phyloP scores from a whole-genome alignment of 2,888 invertebrate genomes.

The Pediacus dermestoides region DNA sequence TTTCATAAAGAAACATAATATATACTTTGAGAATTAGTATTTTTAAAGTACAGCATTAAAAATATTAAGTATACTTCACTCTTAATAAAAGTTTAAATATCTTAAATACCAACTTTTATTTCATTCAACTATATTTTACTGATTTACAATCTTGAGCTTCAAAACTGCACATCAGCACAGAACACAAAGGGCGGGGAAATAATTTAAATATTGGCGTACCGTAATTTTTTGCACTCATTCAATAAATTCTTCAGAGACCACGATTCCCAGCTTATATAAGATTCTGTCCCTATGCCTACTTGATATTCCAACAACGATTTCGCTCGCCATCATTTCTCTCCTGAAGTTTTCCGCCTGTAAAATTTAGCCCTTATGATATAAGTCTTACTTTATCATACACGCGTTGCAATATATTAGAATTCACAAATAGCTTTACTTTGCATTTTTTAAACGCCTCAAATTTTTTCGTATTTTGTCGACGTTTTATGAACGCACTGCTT shows the following conservation, averaged over 20 bases:
- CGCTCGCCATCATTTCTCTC: constrained; percentile 49
- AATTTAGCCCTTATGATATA: constrained; percentile 46
- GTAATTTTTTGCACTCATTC: constrained; percentile 35
- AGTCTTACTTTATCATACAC: constrained; percentile 41
- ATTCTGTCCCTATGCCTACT: constrained; percentile 32
- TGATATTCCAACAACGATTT: constrained; percentile 49
- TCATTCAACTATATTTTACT: too few relatives aligned
- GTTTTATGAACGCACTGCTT: too few relatives aligned
- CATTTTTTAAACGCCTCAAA: constrained; percentile 12
- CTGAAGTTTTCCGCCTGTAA: constrained; percentile 48
- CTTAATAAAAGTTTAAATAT: too few relatives aligned
- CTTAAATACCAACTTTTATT: too few relatives aligned
- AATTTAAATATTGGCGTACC: constrained; percentile 28
- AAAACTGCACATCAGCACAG: too few relatives aligned
- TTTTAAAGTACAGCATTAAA: too few relatives aligned
- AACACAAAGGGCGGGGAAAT: constrained; percentile 17
- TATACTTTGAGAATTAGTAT: too few relatives aligned
- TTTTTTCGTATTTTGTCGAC: too few relatives aligned
- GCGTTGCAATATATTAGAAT: constrained; percentile 26
- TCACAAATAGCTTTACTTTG: constrained; percentile 20
- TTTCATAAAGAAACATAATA: too few relatives aligned
- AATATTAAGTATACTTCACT: too few relatives aligned
- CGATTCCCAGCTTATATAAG: constrained; percentile 21
- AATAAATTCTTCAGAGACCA: constrained; percentile 37
- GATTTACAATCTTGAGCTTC: too few relatives aligned